Evolutionary conservation across 2,888 invertebrate species (phyloP), one percentile per base, ranked within the genome.

Genomic region (Linyphia triangularis): DNA sequence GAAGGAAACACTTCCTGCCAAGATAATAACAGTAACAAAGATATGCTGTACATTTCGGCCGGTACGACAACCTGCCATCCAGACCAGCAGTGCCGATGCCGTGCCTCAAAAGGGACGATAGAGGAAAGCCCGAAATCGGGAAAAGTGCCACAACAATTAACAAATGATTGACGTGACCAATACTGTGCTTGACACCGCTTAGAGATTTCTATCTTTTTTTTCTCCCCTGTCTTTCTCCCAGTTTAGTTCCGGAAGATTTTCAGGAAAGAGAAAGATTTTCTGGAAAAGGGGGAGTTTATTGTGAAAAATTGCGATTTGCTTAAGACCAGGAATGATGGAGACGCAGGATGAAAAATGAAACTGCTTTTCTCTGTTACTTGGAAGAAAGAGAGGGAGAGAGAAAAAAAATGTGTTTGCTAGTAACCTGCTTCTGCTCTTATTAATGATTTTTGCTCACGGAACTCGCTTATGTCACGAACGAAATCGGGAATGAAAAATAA

Each of bases 61-160:
- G 10, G 40, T 22, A 22, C 59, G 82, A 82, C 82, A 82, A 61
- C 61, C 72, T 82, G 82, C 82, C 82, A 82, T n/a, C 13, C 5
- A 6, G 6, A 13, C n/a, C 51, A 13, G 33, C 40, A 30, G 59
- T 30, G n/a, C 26, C 19, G 51, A 7, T 22, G 51, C 51, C 51
- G 43, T 67, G 30, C 79, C 51, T 79, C 79, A 65, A 75, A 57
- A 51, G 65, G 51, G 37, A 37, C 26, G n/a, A 43, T 22, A 63
- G 67, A 6, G 78, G 51, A 37, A 67, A 79, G 63, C 40, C 37
- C 33, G 24, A 67, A 69, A 81, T 81, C 81, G 81, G 69, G 57
- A 72, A 79, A 82, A 82, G 72, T 82, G 82, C 82, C 82, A 82
- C 82, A 82, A 72, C 82, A 82, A 82, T 82, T 82, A 82, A 72